phyloP scores from a whole-genome alignment of 2,113 vertebrate genomes.

The Lasiurus borealis region DNA sequence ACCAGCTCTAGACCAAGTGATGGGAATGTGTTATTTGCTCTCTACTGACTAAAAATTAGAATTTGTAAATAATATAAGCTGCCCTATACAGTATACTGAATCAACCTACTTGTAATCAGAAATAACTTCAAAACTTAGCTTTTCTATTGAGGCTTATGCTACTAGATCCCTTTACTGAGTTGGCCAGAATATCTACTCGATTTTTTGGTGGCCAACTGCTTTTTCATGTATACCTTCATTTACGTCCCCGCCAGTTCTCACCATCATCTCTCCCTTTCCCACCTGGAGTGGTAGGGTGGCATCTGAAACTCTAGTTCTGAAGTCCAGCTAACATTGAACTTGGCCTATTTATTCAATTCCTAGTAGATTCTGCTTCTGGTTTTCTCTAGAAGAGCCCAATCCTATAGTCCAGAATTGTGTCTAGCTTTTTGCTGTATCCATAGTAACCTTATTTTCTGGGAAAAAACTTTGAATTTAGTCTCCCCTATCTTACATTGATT shows the following conservation, averaged over 20 bases:
- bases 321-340: not conserved
- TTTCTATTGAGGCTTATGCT: not conserved
- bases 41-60: not conserved
- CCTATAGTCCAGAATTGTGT: not conserved
- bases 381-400: not conserved
- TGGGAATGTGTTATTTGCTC: not conserved
- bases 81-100: not conserved
- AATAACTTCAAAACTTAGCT: not conserved
- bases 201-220: fast-evolving
- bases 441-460: not conserved
- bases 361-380: not conserved
- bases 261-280: not conserved
- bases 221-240: not conserved
- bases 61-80: not conserved
- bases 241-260: too few species aligned
- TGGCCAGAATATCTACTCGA: not conserved
- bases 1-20: not conserved
- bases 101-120: not conserved
- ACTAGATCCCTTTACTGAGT: not conserved
- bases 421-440: not conserved
- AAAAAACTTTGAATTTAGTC: constrained; percentile 18
- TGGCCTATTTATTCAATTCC: not conserved
- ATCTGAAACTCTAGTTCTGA: not conserved
- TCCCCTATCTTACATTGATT: not conserved
- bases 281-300: not conserved